These are phyloP conservation scores for Heloderma charlesbogerti DNA, from an alignment of 2,113 vertebrate genomes.

Conservation along the genomic window DNA sequence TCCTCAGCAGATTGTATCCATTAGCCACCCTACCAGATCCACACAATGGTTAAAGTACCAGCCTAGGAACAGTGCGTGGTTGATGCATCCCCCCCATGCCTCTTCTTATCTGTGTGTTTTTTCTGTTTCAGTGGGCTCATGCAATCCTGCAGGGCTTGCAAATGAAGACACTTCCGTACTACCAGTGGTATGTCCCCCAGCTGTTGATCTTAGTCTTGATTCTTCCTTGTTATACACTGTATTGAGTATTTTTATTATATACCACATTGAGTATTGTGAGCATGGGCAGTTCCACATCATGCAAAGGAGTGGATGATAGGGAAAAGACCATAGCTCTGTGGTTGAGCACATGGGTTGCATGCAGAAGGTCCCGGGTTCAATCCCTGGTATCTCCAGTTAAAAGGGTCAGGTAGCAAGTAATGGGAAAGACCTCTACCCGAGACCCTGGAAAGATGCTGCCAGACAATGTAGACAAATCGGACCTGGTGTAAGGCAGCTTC, in stretches of 20 bases:
- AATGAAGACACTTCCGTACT: slow-evolving; percentile 56
- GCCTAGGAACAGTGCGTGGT: background rate
- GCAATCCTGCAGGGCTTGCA: slow-evolving; percentile 88
- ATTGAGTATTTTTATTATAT: background rate
- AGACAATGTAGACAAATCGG: background rate
- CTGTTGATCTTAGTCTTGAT: background rate
- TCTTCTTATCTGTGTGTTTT: background rate
- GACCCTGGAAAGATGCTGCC: background rate
- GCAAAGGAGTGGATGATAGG: fast-evolving
- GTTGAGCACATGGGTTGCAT: background rate
- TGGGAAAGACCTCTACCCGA: background rate
- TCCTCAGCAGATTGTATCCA: background rate
- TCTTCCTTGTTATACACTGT: background rate
- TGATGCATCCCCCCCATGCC: background rate
- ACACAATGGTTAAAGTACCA: background rate
- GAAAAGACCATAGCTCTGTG: background rate
- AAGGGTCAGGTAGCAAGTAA: background rate
- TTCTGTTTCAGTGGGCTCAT: slow-evolving; percentile 83
- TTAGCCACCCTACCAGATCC: background rate
- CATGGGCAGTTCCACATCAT: fast-evolving
- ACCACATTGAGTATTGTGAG: fast-evolving
- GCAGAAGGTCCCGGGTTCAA: background rate
- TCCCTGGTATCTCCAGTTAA: background rate
- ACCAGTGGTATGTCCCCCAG: slow-evolving; percentile 67
- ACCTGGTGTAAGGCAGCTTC: background rate